Conservation (phyloP, 2,797 vertebrate genomes). For the Acipenser oxyrinchus region DNA sequence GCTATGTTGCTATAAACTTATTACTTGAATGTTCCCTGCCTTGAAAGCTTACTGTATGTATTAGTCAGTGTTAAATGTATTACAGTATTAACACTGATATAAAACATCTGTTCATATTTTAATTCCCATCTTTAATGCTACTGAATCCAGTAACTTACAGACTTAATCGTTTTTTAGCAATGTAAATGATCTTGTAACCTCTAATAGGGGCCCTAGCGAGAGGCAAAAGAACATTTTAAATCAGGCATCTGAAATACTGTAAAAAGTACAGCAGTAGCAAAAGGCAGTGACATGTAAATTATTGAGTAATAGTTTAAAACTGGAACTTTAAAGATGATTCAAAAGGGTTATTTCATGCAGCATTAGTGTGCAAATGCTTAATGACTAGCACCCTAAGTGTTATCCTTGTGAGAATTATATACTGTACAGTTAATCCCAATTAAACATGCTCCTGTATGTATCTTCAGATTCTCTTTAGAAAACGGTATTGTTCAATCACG, state of each 20-base stretch:
- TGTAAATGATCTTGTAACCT: background rate
- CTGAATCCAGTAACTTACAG: background rate
- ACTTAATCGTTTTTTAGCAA: background rate
- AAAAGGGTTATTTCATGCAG: background rate
- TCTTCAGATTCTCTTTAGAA: background rate
- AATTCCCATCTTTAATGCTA: background rate
- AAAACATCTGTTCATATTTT: slow-evolving; percentile 6
- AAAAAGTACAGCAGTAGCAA: background rate
- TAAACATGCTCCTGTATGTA: background rate
- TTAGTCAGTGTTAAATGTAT: slow-evolving; percentile 42
- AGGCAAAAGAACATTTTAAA: background rate
- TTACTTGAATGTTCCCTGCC: slow-evolving; percentile 44
- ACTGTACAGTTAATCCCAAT: no score
- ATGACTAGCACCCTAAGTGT: background rate
- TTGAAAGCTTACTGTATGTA: slow-evolving; percentile 35
- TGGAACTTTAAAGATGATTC: background rate
- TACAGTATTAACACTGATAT: slow-evolving; percentile 25
- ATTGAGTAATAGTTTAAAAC: background rate
- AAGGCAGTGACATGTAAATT: background rate
- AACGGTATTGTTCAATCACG: no score
- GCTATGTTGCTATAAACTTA: slow-evolving; percentile 48
- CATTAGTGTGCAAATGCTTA: background rate
- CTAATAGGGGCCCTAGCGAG: background rate
- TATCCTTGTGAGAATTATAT: background rate
- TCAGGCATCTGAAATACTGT: background rate